Evolutionary conservation across 2,888 invertebrate genomes (phyloP).

Genomic region (Tenthredo mesomela): DNA sequence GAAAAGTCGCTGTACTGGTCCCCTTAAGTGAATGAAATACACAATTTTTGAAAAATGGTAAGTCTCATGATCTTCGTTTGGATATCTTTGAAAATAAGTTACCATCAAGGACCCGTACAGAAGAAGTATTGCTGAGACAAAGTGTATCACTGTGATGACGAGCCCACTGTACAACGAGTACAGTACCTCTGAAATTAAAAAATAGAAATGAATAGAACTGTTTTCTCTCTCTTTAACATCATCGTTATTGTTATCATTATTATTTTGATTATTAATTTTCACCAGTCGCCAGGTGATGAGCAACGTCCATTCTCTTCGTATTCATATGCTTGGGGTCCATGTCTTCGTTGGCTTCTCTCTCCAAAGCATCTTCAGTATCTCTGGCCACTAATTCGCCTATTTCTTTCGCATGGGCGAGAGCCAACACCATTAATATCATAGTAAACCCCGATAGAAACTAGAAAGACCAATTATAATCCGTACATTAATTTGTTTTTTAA

Average conservation of each 20-base stretch:
- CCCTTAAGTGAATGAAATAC: neutral
- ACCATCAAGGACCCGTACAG: conserved; percentile 77
- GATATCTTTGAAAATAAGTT: conserved; percentile 56
- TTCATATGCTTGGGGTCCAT: conserved; percentile 75
- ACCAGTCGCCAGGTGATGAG: conserved; percentile 77
- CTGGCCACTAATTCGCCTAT: conserved; percentile 77
- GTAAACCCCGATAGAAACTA: conserved; percentile 74
- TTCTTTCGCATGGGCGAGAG: conserved; percentile 76
- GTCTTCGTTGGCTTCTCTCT: conserved; percentile 75
- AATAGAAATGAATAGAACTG: conserved; percentile 52
- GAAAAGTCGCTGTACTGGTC: no score
- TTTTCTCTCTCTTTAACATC: neutral
- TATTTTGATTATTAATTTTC: conserved; percentile 54
- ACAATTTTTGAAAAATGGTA: neutral
- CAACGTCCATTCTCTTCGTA: conserved; percentile 76
- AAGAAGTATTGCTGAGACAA: conserved; percentile 75
- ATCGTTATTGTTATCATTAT: neutral
- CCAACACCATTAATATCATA: conserved; percentile 74
- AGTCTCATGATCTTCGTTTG: neutral
- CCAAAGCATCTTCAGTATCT: conserved; percentile 77
- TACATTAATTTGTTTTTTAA: neutral
- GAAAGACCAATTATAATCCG: conserved; percentile 21
- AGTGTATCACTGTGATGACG: conserved; percentile 75
- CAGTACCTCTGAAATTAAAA: conserved; percentile 72
- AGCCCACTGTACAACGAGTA: conserved; percentile 76